Evolutionary conservation across 2,888 invertebrate species (phyloP).

Genomic region (Cephus nigrinus): DNA sequence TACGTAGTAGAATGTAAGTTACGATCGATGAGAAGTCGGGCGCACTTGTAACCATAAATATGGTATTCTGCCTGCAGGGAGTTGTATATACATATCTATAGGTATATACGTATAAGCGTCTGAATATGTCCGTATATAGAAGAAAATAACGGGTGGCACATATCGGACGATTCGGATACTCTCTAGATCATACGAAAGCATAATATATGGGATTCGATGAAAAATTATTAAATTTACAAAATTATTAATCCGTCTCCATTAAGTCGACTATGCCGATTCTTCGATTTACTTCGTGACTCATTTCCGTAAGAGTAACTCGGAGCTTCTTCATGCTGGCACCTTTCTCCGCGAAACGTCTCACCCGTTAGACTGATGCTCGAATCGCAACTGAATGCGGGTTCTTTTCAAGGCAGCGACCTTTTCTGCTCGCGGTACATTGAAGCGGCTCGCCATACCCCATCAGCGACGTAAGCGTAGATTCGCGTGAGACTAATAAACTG

Average conservation of each 20-base stretch:
- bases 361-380: neutral
- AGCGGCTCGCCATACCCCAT: neutral
- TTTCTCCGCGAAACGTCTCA: neutral
- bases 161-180: neutral
- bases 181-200: neutral
- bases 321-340: neutral
- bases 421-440: neutral
- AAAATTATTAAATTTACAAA: neutral
- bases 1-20: neutral
- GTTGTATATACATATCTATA: neutral
- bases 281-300: neutral
- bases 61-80: neutral
- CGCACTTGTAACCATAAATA: constrained; percentile 6
- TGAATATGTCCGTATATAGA: neutral
- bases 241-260: neutral
- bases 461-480: neutral
- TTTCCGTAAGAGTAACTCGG: neutral
- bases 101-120: neutral
- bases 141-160: neutral
- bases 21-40: constrained; percentile 5
- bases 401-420: neutral
- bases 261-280: neutral
- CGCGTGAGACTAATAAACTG: neutral
- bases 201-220: neutral
- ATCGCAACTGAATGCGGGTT: neutral